phyloP scores from a whole-genome alignment of 2,888 invertebrate genomes.

The Brachypalpus laphriformis region DNA sequence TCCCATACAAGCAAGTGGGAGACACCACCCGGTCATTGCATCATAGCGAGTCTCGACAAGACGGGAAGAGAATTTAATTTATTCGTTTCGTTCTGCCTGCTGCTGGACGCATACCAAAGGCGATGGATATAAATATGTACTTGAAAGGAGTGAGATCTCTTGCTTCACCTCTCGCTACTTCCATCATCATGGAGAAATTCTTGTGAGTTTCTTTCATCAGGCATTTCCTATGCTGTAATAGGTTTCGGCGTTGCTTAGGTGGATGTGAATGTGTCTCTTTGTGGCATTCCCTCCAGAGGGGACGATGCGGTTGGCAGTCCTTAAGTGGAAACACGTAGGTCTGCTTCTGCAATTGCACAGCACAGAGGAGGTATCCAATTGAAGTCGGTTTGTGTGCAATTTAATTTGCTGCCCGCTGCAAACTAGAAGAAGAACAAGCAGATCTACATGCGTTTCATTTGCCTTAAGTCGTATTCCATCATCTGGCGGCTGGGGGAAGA shows the following conservation, averaged over 20 bases:
- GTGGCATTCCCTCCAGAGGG: constrained; percentile 1
- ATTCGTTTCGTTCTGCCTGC: constrained; percentile 60
- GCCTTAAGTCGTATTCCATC: constrained; percentile 48
- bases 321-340: constrained; percentile 60
- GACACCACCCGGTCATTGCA: constrained; percentile 46
- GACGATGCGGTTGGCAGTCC: constrained; percentile 31
- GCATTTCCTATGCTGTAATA: constrained; percentile 47
- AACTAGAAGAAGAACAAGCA: constrained; percentile 31
- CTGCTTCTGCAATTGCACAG: not conserved
- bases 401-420: constrained; percentile 41
- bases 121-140: constrained; percentile 65
- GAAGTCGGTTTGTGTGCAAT: constrained; percentile 47
- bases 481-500: not conserved
- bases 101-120: constrained; percentile 28
- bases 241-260: constrained; percentile 10
- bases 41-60: constrained; percentile 42
- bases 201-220: constrained; percentile 28
- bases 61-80: constrained; percentile 59
- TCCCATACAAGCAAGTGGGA: constrained; percentile 39
- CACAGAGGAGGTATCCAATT: constrained; percentile 11
- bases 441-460: constrained; percentile 48
- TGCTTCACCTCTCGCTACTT: not conserved
- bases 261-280: constrained; percentile 13
- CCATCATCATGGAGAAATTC: constrained; percentile 30
- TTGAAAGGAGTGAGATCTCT: not conserved